phyloP scores from a whole-genome alignment of 2,113 vertebrate genomes.

The Cavia aperea region DNA sequence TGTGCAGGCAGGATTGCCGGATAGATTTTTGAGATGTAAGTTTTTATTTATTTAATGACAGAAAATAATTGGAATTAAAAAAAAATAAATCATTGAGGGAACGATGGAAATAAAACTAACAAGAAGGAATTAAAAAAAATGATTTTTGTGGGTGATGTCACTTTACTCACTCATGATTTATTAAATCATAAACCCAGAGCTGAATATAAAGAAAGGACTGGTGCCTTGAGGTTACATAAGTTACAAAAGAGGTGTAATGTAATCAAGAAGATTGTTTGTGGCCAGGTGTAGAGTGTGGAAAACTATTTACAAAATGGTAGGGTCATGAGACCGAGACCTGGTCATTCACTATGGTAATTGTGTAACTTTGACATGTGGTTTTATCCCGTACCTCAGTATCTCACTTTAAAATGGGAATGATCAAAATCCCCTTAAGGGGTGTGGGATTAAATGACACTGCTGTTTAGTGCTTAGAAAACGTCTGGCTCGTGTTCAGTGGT shows the following conservation, averaged over 20 bases:
- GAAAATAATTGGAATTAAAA: background rate
- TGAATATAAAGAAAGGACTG: background rate
- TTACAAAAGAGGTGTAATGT: background rate
- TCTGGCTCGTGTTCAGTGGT: background rate
- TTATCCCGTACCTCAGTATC: background rate
- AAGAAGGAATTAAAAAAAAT: background rate
- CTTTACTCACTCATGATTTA: background rate
- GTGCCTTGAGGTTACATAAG: background rate
- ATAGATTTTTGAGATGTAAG: background rate
- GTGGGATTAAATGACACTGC: background rate
- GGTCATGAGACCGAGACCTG: background rate
- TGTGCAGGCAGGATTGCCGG: background rate
- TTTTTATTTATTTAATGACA: constrained; percentile 1
- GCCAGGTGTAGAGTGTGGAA: no score
- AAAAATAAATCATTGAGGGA: background rate
- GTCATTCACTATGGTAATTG: background rate
- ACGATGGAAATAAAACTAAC: constrained; percentile 7
- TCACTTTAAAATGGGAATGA: background rate
- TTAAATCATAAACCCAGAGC: background rate
- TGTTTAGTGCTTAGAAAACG: background rate
- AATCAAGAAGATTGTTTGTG: background rate
- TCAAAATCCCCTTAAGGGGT: background rate
- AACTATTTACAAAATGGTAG: background rate
- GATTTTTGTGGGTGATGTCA: background rate
- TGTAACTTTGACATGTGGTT: background rate